Base-by-base conservation (phyloP, 2,797 vertebrate genomes). In the Rhadinocentrus ornatus region DNA sequence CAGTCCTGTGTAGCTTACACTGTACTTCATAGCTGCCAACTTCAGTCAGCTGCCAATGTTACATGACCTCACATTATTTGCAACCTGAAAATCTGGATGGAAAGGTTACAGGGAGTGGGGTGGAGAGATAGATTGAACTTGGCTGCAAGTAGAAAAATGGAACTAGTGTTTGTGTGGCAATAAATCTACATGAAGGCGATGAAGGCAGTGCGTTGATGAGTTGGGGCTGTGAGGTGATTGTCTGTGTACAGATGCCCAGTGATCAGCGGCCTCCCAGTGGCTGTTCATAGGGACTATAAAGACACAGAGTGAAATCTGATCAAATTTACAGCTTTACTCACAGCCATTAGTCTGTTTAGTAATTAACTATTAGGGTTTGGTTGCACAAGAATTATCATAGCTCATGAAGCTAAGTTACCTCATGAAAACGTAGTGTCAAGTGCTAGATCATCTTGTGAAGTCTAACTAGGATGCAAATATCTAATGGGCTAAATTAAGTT, bases 101-200 rank as follows among this genome's bases (percentile, higher is more conserved):
- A 79, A 88, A 89, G 67, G 69, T 68, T 50, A 68, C 67, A n/a
- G 71, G 77, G 81, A 70, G 62, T 27, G 3, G 59, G 62, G 58
- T 46, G 75, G 78, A 73, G 64, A 67, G 86, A 85, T 69, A 82
- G 83, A 86, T 88, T 85, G 80, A 84, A 84, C 83, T 86, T 90
- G 89, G 88, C 88, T 66, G 77, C 18, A 66, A 78, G 83, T 57
- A 44, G 64, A 76, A 71, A 16, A 39, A 64, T 72, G 69, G 63
- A 81, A 79, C 31, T 10, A 41, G 75, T 69, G 77, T 87, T 92
- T 87, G 84, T 67, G 31, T 68, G 64, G 84, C 73, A 72, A 89
- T 91, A 91, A 90, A 93, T 93, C 85, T 90, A 82, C 84, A 82
- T 80, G 83, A 89, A 72, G 81, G 76, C 77, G 83, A 89, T 84